Evolutionary conservation across 1,140 invertebrate genomes (phyloP), one percentile per base, ranked within the genome.

Genomic region (Pseudomyrmex pallidus): DNA sequence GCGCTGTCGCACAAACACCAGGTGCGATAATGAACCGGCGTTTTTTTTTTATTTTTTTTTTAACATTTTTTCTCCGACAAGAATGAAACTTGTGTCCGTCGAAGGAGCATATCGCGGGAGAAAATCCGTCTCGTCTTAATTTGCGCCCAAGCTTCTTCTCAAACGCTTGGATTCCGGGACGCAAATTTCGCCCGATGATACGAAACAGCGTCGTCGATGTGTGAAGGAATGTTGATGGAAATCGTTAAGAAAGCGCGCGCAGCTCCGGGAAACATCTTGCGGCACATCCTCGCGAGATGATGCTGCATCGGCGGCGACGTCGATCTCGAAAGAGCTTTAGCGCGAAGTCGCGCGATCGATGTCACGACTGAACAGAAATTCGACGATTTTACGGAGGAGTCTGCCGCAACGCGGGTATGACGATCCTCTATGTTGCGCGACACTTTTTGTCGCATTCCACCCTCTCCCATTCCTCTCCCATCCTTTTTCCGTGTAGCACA

Each of bases 161-260:
- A 15, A 12, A 17, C 2, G 35, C 35, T 35, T 2, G 5, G 35
- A 80, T 80, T 61, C 76, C 17, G 17, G 54, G 46, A 70, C 52
- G 35, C 54, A 80, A 72, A 70, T 80, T 80, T 57, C 66, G 15
- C 54, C 25, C 15, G 66, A 54, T 48, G 64, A 78, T 70, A 59
- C 76, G 76, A 78, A 72, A 80, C 76, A 46, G 67, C 56, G 73
- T 78, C 80, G 54, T 10, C 68, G 80, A 3, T 17, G 44, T 35
- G 80, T 84, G 52, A 87, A 78, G 85, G 85, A 84, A 87, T 54
- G 86, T 52, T 56, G 85, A 87, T 87, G 62, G 67, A 87, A 84
- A 10, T 86, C 80, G 73, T 87, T 83, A 87, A 74, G 70, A 54
- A 64, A 74, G 67, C 80, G 61, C 46, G 70, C 61, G 7, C 44